Percentiles rank a stretch among this genome's conserved stretches.
These are phyloP conservation scores for Seira ritae DNA, from an alignment of 2,888 invertebrate species.

Conservation along the genomic window DNA sequence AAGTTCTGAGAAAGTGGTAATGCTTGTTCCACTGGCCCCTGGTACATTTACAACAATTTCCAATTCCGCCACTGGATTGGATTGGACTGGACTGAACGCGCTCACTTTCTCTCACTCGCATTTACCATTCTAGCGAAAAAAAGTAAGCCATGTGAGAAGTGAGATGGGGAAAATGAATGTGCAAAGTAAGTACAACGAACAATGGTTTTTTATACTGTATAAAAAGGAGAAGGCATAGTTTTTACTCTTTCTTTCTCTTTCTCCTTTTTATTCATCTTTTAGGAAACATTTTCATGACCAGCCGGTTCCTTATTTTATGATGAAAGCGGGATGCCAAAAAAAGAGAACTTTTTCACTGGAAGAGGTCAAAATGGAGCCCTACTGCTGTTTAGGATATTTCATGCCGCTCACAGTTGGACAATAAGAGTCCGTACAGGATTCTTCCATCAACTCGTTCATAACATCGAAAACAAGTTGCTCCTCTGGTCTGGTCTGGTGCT, in stretches of 20 bases:
- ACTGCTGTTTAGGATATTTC: conserved; percentile 60
- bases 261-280: conserved; percentile 54
- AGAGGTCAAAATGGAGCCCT: conserved; percentile 58
- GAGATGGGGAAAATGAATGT: conserved; percentile 19
- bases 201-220: conserved; percentile 17
- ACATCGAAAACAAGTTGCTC: conserved; percentile 49
- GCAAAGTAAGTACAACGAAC: too few species aligned
- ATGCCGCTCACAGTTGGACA: conserved; percentile 61
- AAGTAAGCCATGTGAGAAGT: not conserved
- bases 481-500: conserved; percentile 26
- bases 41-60: conserved; percentile 35
- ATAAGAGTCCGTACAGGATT: conserved; percentile 55
- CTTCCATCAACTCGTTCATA: conserved; percentile 57
- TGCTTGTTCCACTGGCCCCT: conserved; percentile 23
- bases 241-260: conserved; percentile 22
- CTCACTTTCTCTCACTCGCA: not conserved
- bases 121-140: not conserved
- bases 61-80: conserved; percentile 26
- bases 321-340: conserved; percentile 58
- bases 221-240: conserved; percentile 28
- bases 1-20: conserved; percentile 31
- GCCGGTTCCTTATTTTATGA: conserved; percentile 54
- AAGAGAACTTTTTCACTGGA: conserved; percentile 37
- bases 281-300: conserved; percentile 62
- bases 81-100: not conserved